Percentiles rank a stretch among this genome's conserved stretches.
Evolutionary conservation across 2,113 vertebrate genomes (phyloP).

Genomic region (Calypte anna): DNA sequence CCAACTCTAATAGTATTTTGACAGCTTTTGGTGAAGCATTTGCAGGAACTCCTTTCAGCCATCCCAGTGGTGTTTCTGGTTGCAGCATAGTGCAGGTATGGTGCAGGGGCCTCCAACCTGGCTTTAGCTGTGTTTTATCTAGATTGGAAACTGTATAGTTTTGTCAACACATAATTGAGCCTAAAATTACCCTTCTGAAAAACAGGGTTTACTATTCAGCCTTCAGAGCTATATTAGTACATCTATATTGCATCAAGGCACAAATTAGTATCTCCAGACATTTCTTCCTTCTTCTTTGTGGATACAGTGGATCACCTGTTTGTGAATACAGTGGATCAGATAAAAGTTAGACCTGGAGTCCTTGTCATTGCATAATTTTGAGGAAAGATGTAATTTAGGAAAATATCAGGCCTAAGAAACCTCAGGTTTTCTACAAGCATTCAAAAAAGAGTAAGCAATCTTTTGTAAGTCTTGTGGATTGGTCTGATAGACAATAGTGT

Average conservation of each 20-base stretch:
- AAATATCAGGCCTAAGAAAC: neutral
- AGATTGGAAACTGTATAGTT: neutral
- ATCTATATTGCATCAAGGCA: neutral
- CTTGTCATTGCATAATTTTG: neutral
- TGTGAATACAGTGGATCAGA: neutral
- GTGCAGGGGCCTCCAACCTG: neutral
- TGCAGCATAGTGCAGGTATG: neutral
- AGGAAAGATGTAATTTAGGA: neutral
- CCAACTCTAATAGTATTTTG: neutral
- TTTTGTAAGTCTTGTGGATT: neutral
- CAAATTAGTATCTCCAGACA: neutral
- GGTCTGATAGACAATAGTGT: neutral
- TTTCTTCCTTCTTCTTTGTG: neutral
- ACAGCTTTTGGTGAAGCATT: neutral
- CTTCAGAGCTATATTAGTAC: neutral
- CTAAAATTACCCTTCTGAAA: neutral
- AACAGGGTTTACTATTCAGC: neutral
- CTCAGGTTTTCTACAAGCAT: neutral
- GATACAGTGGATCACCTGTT: neutral
- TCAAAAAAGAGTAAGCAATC: neutral
- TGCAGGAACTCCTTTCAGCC: neutral
- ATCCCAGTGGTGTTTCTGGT: neutral
- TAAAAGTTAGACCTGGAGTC: neutral
- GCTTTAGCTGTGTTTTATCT: neutral
- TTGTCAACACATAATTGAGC: neutral